Evolutionary conservation across 1,140 invertebrate species (phyloP).

Genomic region (Drosophila takahashii): DNA sequence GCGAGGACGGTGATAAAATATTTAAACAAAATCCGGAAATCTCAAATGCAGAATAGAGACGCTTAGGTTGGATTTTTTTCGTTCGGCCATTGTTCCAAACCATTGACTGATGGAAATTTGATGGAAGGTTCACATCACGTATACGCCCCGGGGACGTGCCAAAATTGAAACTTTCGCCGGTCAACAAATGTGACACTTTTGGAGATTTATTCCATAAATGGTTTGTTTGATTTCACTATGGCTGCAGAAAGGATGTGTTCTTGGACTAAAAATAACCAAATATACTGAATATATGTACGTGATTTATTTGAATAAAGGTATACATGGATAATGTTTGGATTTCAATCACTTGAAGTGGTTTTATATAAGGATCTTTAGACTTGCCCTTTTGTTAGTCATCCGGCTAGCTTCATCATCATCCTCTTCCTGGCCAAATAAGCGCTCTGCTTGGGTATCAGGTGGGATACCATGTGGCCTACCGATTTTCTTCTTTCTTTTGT

Average conservation of each 20-base stretch:
- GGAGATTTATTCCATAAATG: constrained; percentile 43
- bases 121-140: constrained; percentile 57
- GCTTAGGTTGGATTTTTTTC: constrained; percentile 19
- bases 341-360: too few species aligned
- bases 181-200: constrained; percentile 45
- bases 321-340: neutral
- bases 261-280: neutral
- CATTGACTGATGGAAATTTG: constrained; percentile 57
- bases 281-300: neutral
- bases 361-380: neutral
- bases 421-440: neutral
- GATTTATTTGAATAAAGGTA: neutral
- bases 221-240: constrained; percentile 14
- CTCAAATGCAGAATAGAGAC: constrained; percentile 14
- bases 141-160: constrained; percentile 44
- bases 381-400: neutral
- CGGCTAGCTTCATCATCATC: neutral
- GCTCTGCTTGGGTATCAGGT: neutral
- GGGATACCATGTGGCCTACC: neutral
- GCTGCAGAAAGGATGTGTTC: neutral
- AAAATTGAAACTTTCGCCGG: constrained; percentile 40
- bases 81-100: constrained; percentile 12
- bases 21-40: constrained; percentile 29
- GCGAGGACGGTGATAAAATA: constrained; percentile 42
- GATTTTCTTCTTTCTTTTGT: neutral